Evolutionary conservation across 2,888 invertebrate species (phyloP), one percentile per base, ranked within the genome.

Genomic region (Monoplex corrugatus): DNA sequence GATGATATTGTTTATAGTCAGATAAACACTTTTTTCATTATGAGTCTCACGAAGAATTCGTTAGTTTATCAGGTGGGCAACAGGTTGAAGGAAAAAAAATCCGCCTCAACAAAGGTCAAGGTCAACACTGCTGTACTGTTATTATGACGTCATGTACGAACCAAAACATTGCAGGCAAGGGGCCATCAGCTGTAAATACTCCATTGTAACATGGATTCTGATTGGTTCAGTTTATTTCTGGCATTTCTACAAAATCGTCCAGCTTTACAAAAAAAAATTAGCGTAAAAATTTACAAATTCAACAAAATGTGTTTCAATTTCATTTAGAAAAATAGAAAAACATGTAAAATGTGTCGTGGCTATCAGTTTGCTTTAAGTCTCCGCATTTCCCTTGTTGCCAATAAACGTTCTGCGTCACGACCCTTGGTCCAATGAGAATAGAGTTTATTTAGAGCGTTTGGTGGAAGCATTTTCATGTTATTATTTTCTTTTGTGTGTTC

Each of bases 401-500:
- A n/a, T 83, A 57, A 40, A 75, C 45, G 40, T 78, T 84, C 89
- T 83, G 89, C 91, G 91, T 91, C 91, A 91, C 84, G 38, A 57
- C 13, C 23, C 8, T 32, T 75, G 32, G 44, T 13, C 91, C 91
- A 91, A 91, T 91, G 89, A 86, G 32, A 35, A 87, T 1, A 8
- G 13, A 40, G 80, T 89, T 93, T 91, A 83, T 84, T 91, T 84
- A 90, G 50, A 23, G 3, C 40, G 32, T 63, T 89, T 90, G 80
- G 91, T 89, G 84, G 88, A 90, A 89, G 90, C 91, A 87, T 90
- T 92, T 92, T 93, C 92, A 92, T 92, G 93, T 93, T 93, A 92
- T 93, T 93, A 93, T 93, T 93, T 92, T 93, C 93, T 93, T 93
- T 92, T 93, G 92, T 92, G 91, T 92, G 91, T 91, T 91, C 89